These are phyloP conservation scores for Perognathus longimembris DNA, from an alignment of 2,113 vertebrate species.

Conservation along the genomic window DNA sequence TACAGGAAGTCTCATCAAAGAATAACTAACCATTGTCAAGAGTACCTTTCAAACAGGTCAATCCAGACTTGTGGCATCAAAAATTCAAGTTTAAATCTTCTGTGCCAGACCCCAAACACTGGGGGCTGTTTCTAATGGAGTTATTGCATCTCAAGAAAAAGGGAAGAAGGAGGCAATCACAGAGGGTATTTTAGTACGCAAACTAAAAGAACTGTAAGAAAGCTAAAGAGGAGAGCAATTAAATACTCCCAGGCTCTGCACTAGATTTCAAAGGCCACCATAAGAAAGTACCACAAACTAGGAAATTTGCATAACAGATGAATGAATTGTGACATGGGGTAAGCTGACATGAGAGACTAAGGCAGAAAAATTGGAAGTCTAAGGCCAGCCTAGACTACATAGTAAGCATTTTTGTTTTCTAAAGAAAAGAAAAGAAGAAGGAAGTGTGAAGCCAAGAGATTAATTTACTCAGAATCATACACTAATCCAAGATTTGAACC, in stretches of 20 bases:
- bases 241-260: neutral
- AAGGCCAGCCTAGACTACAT: neutral
- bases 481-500: neutral
- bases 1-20: neutral
- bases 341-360: neutral
- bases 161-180: neutral
- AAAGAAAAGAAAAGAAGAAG: neutral
- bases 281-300: neutral
- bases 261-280: neutral
- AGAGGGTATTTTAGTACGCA: neutral
- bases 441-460: slow-evolving; percentile 8
- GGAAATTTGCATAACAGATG: neutral
- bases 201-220: neutral
- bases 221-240: neutral
- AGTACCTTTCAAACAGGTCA: neutral
- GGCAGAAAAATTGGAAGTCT: neutral
- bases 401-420: neutral
- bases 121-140: neutral
- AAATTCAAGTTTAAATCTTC: neutral
- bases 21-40: neutral
- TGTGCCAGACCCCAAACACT: neutral
- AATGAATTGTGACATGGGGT: neutral
- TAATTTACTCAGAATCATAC: slow-evolving; percentile 7
- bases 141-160: neutral
- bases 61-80: neutral